Evolutionary conservation across 2,797 vertebrate genomes (phyloP), one percentile per base, ranked within the genome.

Genomic region (Pampus argenteus): DNA sequence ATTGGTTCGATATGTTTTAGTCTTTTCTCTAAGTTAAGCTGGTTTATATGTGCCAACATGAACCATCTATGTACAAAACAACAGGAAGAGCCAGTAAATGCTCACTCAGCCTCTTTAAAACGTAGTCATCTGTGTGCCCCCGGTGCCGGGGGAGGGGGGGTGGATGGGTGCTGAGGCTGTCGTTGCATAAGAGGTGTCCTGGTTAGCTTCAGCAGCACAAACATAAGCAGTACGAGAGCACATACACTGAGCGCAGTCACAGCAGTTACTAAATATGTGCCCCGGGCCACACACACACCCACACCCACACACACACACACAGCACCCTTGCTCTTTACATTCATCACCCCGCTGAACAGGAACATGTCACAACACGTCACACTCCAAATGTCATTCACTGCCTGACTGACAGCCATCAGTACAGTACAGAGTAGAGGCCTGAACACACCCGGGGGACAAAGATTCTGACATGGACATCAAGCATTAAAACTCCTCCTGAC

Each of bases 121-220:
- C 17, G 20, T n/a, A 47, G n/a, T 13, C 38, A 10, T 60, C 11
- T 29, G 42, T 47, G 13, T 64, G 44, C 8, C 45, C 49, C 6
- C 0, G 2, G 28, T 65, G 60, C 1, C 15, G 5, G 36, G 18
- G 45, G 40, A 10, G 58, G 51, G n/a, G n/a, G n/a, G n/a, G n/a
- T n/a, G n/a, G n/a, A n/a, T n/a, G n/a, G n/a, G n/a, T n/a, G n/a
- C 25, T 36, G 56, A 14, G 22, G 57, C 31, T 59, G 63, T 65
- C 38, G 45, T 76, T 70, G n/a, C 20, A 22, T 58, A 73, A 76
- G 48, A 28, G 8, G 7, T 54, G 55, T 29, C 52, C n/a, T 47
- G 18, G 47, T 66, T 51, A 28, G 42, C 42, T 48, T 17, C 18
- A 25, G 48, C 9, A 25, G 48, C 9, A n/a, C n/a, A 56, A 56